A percentile compares a stretch with the other conserved stretches of the same genome.
phyloP scores from a whole-genome alignment of 2,797 vertebrate genomes.

The Mus caroli region DNA sequence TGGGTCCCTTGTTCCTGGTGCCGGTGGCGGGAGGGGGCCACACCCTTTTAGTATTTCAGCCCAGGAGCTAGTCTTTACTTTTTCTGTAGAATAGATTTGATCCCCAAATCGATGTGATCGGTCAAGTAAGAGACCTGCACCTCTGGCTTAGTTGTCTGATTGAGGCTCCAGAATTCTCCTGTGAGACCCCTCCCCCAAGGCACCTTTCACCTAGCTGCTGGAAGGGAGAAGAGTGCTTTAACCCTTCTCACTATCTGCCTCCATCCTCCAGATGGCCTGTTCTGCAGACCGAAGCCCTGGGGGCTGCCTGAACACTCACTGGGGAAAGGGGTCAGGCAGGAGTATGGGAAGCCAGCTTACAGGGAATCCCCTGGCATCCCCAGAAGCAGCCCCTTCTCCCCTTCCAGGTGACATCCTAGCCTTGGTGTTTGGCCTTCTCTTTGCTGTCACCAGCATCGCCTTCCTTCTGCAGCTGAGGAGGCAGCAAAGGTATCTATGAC shows the following conservation, averaged over 20 bases:
- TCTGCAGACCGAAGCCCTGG: background rate
- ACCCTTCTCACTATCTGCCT: background rate
- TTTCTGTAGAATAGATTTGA: background rate
- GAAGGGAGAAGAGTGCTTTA: background rate
- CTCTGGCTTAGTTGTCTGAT: background rate
- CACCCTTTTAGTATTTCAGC: background rate
- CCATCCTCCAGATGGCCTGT: background rate
- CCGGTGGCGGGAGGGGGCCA: background rate
- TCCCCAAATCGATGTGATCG: background rate
- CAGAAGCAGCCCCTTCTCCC: background rate
- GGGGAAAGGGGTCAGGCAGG: background rate
- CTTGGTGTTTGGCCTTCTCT: slow-evolving; percentile 88
- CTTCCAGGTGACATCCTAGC: slow-evolving; percentile 88
- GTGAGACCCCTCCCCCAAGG: background rate
- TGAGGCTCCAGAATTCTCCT: slow-evolving; percentile 4
- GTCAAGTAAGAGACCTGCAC: background rate
- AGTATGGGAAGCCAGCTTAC: background rate
- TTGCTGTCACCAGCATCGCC: slow-evolving; percentile 84
- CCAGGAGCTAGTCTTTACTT: background rate
- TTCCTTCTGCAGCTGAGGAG: slow-evolving; percentile 87
- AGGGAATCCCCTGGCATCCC: background rate
- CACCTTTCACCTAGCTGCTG: background rate
- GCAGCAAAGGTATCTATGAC: slow-evolving; percentile 76
- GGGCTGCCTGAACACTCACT: background rate
- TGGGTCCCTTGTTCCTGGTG: background rate